Evolutionary conservation across 2,797 vertebrate species (phyloP).

Genomic region (Holocentrus rufus): DNA sequence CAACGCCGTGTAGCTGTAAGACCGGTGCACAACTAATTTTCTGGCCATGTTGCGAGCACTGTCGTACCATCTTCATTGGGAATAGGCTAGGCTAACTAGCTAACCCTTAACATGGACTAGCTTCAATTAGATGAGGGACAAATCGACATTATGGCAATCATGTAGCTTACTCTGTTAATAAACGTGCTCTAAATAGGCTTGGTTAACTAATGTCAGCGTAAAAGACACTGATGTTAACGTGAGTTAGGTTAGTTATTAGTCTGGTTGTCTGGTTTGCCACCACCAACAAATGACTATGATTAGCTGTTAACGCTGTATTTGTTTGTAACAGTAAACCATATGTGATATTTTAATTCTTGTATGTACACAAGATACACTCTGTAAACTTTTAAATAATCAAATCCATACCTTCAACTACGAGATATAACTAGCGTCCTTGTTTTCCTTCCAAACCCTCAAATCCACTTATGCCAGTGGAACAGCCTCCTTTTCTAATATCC

Average conservation of each 20-base stretch:
- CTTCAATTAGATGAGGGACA: conserved; percentile 21
- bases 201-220: background rate
- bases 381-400: conserved; percentile 72
- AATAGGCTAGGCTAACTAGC: conserved; percentile 72
- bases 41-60: conserved; percentile 62
- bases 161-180: background rate
- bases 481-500: conserved; percentile 61
- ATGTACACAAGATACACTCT: conserved; percentile 18
- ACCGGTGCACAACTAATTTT: conserved; percentile 19
- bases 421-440: conserved; percentile 81
- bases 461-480: conserved; percentile 79
- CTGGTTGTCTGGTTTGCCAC: conserved; percentile 62
- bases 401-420: conserved; percentile 79
- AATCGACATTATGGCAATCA: background rate
- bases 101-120: conserved; percentile 58
- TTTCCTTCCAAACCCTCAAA: conserved; percentile 84
- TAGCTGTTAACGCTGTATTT: conserved; percentile 39
- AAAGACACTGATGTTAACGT: conserved; percentile 22
- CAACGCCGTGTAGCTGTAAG: conserved; percentile 16
- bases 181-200: background rate
- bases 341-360: background rate
- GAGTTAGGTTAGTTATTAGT: conserved; percentile 74
- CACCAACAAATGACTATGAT: conserved; percentile 54
- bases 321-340: background rate
- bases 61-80: conserved; percentile 45